A percentile compares a stretch with the other conserved stretches of the same genome.
These are phyloP conservation scores for Eilema sororculum DNA, from an alignment of 2,888 invertebrate species.

Conservation along the genomic window DNA sequence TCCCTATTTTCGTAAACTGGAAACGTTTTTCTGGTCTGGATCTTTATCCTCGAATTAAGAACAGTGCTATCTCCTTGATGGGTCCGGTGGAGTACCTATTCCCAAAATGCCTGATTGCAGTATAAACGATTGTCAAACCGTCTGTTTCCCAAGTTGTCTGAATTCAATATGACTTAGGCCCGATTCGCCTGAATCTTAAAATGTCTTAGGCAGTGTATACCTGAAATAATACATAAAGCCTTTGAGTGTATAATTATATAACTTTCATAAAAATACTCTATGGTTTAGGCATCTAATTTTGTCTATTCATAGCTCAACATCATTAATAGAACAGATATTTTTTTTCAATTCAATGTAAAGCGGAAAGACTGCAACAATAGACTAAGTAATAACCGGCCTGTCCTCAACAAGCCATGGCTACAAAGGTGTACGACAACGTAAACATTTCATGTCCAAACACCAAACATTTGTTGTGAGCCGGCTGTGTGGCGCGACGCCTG, in stretches of 20 bases:
- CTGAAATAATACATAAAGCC: background rate
- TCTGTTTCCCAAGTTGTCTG: too few relatives aligned
- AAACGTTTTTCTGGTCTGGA: too few relatives aligned
- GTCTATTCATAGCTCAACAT: background rate
- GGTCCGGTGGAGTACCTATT: too few relatives aligned
- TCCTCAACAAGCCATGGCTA: constrained; percentile 51
- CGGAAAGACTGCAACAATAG: constrained; percentile 38
- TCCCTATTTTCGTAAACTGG: too few relatives aligned
- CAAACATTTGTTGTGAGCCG: constrained; percentile 66
- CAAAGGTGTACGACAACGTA: constrained; percentile 47
- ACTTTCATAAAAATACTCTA: too few relatives aligned
- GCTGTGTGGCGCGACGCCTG: constrained; percentile 61
- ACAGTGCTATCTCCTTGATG: too few relatives aligned
- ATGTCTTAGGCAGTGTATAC: background rate
- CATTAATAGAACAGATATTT: background rate
- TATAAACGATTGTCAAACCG: too few relatives aligned
- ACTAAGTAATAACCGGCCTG: constrained; percentile 42
- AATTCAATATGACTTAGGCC: too few relatives aligned
- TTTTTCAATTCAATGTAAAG: constrained; percentile 17
- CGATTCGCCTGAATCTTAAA: too few relatives aligned
- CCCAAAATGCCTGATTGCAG: too few relatives aligned
- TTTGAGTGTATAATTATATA: background rate
- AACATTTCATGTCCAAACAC: constrained; percentile 49
- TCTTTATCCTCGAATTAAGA: too few relatives aligned
- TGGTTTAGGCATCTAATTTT: background rate